Conservation (phyloP, 2,113 vertebrate genomes). For the Laticauda colubrina region DNA sequence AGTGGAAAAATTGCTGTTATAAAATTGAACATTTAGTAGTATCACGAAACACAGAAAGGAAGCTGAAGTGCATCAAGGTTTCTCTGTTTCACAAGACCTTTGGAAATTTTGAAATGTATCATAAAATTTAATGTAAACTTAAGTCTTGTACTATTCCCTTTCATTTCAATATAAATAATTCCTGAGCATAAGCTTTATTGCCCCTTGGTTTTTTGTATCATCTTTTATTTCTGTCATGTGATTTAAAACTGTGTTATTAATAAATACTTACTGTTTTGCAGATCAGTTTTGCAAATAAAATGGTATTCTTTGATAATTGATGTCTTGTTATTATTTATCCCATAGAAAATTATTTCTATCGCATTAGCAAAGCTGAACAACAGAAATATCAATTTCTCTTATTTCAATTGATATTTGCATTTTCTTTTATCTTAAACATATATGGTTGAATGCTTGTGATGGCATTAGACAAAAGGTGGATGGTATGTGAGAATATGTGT, state of each 20-base stretch:
- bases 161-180: conserved; percentile 41
- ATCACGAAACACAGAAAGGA: conserved; percentile 21
- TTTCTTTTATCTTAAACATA: not conserved
- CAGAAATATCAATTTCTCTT: not conserved
- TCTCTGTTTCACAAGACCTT: conserved; percentile 42
- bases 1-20: conserved; percentile 32
- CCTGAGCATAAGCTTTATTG: conserved; percentile 16
- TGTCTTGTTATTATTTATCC: not conserved
- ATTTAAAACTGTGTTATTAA: not conserved
- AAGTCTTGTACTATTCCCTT: conserved; percentile 44
- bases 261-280: not conserved
- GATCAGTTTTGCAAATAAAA: not conserved
- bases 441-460: not conserved
- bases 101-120: conserved; percentile 51
- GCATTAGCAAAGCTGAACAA: not conserved
- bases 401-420: not conserved
- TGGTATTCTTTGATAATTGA: not conserved
- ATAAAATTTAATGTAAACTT: conserved; percentile 44
- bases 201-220: not conserved
- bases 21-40: conserved; percentile 9
- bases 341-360: not conserved
- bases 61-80: not conserved
- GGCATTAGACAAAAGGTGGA: not conserved
- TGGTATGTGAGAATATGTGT: not conserved
- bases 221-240: not conserved